phyloP scores from a whole-genome alignment of 2,797 vertebrate species.

The Numenius phaeopus region DNA sequence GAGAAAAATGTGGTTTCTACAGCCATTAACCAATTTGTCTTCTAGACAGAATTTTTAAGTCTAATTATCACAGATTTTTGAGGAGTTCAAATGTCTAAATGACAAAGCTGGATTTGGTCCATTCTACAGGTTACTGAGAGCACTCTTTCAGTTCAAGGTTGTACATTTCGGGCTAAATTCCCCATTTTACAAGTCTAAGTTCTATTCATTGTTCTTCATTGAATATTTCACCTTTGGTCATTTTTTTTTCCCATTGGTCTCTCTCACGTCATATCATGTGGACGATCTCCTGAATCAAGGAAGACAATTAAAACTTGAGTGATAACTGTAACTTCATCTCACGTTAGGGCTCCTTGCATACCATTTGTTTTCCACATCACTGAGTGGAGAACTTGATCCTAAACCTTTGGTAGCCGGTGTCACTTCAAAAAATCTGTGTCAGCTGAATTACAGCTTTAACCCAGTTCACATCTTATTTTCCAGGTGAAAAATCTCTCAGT shows the following conservation, averaged over 20 bases:
- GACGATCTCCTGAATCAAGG: neutral
- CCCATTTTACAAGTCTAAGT: neutral
- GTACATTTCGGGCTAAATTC: neutral
- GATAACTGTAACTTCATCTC: neutral
- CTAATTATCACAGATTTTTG: neutral
- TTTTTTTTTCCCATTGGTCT: neutral
- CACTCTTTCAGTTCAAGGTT: neutral
- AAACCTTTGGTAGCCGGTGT: neutral
- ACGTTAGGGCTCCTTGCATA: neutral
- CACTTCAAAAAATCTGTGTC: neutral
- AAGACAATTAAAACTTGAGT: neutral
- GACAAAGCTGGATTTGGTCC: neutral
- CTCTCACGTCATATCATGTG: neutral
- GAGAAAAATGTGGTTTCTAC: neutral
- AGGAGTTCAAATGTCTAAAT: neutral
- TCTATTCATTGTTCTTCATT: neutral
- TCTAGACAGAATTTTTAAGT: neutral
- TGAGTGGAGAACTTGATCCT: neutral
- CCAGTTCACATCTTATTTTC: neutral
- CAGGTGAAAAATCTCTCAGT: neutral
- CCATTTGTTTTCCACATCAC: neutral
- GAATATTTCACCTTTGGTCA: neutral
- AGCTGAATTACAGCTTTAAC: neutral
- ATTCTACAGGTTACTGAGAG: neutral
- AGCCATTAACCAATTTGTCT: neutral